Percentiles rank a stretch among this genome's conserved stretches.
phyloP scores from a whole-genome alignment of 1,140 invertebrate genomes.

The Papilio machaon region DNA sequence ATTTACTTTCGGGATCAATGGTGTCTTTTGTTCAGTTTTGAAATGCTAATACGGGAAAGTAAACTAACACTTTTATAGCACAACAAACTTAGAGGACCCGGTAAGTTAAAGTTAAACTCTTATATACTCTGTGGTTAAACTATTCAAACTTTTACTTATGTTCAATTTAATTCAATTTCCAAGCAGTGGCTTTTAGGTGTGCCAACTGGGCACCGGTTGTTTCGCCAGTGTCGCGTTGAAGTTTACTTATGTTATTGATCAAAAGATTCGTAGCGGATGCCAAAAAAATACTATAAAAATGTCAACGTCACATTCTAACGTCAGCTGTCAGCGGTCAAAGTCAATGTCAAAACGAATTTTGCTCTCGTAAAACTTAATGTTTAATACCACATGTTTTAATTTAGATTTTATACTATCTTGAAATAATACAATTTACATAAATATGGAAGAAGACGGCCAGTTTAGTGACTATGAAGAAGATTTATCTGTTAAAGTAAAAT shows the following conservation, averaged over 20 bases:
- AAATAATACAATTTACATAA: background rate
- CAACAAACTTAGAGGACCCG: no score
- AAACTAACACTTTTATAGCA: no score
- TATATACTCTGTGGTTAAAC: no score
- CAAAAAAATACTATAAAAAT: background rate
- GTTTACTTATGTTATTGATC: background rate
- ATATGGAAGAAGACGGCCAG: slow-evolving; percentile 54
- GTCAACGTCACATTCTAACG: background rate
- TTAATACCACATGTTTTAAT: background rate
- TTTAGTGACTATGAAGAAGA: slow-evolving; percentile 75
- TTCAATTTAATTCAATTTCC: no score
- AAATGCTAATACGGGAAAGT: no score
- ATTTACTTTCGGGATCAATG: no score
- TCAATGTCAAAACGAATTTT: background rate
- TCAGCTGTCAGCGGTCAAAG: background rate
- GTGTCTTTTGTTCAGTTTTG: no score
- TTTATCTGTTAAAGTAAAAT: slow-evolving; percentile 64
- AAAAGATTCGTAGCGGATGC: background rate
- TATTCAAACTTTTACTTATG: background rate
- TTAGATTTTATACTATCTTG: background rate
- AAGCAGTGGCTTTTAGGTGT: no score
- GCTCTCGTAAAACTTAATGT: background rate
- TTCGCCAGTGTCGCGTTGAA: no score
- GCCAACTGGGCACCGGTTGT: no score
- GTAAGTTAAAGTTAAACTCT: no score